Evolutionary conservation across 2,797 vertebrate species (phyloP), one percentile per base, ranked within the genome.

Genomic region (Tangara arthus): DNA sequence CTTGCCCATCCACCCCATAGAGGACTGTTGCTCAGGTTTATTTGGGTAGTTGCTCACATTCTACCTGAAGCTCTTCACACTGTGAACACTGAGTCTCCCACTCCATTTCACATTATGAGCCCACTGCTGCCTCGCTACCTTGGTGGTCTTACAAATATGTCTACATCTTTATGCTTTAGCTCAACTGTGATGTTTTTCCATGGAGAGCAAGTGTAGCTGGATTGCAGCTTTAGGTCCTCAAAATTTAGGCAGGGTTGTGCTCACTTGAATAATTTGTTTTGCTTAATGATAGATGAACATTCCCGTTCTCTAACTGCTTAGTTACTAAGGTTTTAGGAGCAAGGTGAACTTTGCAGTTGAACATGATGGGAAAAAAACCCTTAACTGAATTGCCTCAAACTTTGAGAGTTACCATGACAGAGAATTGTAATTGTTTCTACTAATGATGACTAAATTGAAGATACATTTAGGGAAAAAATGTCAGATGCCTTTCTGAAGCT

Each of bases 401-500:
- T 70, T 80, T 34, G 12, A 63, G 32, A 50, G n/a, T 47, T 80
- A 59, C 7, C 16, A 19, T 71, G 34, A 73, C 34, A 44, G n/a
- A 66, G 34, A 79, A 32, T 77, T 75, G 65, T 78, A 65, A 39
- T 77, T 80, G 19, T 87, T 90, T 95, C 47, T 90, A 32, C 6
- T 37, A 47, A 9, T 12, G 24, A 66, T 68, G 50, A 60, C 27
- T 84, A 77, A 57, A 57, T 46, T 12, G 18, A 55, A 65, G n/a
- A 17, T 73, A 15, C 4, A 49, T 69, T 75, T 49, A 63, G n/a
- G 10, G 39, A 12, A 52, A 50, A 89, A 83, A 78, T 12, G 2
- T 61, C 47, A 86, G 26, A 89, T 70, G 30, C 18, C 46, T 81
- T 82, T 91, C 42, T 69, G 71, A 86, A 88, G 44, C 46, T 88